phyloP scores from a whole-genome alignment of 2,888 invertebrate species.

The Anticlea derivata region DNA sequence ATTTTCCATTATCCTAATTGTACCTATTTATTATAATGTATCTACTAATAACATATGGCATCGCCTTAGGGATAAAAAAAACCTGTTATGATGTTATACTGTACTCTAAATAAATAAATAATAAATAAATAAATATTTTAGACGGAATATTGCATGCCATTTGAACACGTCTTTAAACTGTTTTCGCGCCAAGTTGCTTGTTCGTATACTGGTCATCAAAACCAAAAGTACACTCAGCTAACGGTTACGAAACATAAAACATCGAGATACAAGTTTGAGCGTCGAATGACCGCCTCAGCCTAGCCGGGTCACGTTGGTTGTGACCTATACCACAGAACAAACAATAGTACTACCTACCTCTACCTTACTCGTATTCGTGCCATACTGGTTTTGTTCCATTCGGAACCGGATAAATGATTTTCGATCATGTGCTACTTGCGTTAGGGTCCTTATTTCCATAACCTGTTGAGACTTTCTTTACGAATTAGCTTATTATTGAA shows the following conservation, averaged over 20 bases:
- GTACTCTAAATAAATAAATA: no score
- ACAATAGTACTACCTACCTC: no score
- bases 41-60: no score
- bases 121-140: no score
- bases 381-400: conserved; percentile 69
- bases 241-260: conserved; percentile 59
- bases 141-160: no score
- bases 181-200: conserved; percentile 1
- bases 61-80: no score
- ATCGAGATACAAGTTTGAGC: conserved; percentile 50
- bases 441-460: conserved; percentile 48
- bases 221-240: conserved; percentile 30
- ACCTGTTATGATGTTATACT: no score
- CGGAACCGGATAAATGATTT: conserved; percentile 39
- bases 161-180: no score
- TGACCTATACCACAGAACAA: conserved; percentile 78
- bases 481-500: conserved; percentile 47
- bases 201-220: conserved; percentile 23
- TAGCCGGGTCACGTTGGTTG: conserved; percentile 66
- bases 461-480: conserved; percentile 55
- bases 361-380: conserved; percentile 65
- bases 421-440: conserved; percentile 45
- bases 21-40: no score
- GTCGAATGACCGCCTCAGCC: conserved; percentile 54
- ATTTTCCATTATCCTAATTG: no score